Evolutionary conservation across 1,140 invertebrate species (phyloP).

Genomic region (Centruroides sculpturatus): DNA sequence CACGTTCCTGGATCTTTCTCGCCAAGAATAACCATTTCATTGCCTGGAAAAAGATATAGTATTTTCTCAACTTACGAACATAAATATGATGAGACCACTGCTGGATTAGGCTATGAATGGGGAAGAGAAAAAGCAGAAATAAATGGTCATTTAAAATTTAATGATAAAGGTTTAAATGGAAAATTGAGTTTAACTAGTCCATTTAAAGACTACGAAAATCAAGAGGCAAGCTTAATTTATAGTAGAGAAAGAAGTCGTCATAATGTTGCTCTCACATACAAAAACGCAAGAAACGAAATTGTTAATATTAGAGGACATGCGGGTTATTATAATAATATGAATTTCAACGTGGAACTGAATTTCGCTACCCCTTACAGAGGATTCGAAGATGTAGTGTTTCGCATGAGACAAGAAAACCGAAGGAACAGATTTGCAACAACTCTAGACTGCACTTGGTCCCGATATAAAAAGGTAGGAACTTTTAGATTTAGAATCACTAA

Average conservation of each 20-base stretch:
- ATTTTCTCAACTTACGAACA: constrained; percentile 4
- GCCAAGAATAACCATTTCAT: constrained; percentile 5
- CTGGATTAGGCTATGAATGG: constrained; percentile 2
- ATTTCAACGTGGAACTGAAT: constrained; percentile 1
- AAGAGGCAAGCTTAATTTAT: neutral
- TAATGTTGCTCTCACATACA: neutral
- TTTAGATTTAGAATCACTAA: neutral
- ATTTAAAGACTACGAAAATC: neutral
- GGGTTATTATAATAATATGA: neutral
- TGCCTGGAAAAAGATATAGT: constrained; percentile 2
- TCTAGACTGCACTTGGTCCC: neutral
- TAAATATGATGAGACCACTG: constrained; percentile 4
- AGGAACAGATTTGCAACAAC: neutral
- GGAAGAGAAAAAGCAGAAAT: constrained; percentile 1
- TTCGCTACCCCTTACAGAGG: constrained; percentile 11
- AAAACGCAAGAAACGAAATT: neutral
- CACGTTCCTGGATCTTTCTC: constrained; percentile 1
- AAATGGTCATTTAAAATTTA: neutral
- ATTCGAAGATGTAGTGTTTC: constrained; percentile 12
- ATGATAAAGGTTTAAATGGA: neutral
- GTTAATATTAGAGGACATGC: constrained; percentile 2
- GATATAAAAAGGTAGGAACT: neutral
- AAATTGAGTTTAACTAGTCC: neutral
- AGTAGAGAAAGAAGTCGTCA: neutral
- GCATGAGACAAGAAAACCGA: neutral